These are phyloP conservation scores for Diachasma alloeum DNA, from an alignment of 1,140 invertebrate genomes.

Conservation along the genomic window DNA sequence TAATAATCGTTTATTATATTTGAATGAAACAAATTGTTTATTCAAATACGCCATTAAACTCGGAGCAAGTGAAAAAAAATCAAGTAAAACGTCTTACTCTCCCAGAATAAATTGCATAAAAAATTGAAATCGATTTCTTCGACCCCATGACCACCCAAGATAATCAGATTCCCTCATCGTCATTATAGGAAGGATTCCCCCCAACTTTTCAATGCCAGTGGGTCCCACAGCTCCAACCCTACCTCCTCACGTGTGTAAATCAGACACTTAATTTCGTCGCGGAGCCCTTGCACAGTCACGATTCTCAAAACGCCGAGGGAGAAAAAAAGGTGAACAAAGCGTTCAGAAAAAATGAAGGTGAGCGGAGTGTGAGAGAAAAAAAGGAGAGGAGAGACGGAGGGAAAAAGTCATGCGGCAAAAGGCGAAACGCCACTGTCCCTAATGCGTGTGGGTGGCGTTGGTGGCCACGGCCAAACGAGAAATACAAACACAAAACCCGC, in stretches of 20 bases:
- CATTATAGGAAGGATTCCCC: constrained; percentile 29
- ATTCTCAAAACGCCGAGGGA: background rate
- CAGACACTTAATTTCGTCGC: constrained; percentile 45
- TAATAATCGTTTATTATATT: too few species aligned
- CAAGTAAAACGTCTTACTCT: background rate
- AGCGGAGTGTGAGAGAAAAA: constrained; percentile 1
- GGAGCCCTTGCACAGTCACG: constrained; percentile 32
- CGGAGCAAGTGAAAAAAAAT: background rate
- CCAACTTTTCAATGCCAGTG: constrained; percentile 28
- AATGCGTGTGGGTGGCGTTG: constrained; percentile 47
- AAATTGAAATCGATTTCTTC: background rate
- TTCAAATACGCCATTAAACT: background rate
- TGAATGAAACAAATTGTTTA: too few species aligned
- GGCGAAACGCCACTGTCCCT: constrained; percentile 23
- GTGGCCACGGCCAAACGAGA: constrained; percentile 53
- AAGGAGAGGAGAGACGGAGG: background rate
- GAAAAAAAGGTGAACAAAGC: constrained; percentile 9
- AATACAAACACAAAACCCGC: constrained; percentile 53
- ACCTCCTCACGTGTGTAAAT: constrained; percentile 41
- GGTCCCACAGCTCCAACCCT: constrained; percentile 3
- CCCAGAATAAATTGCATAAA: background rate
- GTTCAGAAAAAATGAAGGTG: background rate
- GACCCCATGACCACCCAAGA: background rate
- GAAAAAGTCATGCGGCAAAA: constrained; percentile 2
- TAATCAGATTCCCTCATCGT: constrained; percentile 7